Evolutionary conservation across 1,140 invertebrate species (phyloP).

Genomic region (Radopholus similis): DNA sequence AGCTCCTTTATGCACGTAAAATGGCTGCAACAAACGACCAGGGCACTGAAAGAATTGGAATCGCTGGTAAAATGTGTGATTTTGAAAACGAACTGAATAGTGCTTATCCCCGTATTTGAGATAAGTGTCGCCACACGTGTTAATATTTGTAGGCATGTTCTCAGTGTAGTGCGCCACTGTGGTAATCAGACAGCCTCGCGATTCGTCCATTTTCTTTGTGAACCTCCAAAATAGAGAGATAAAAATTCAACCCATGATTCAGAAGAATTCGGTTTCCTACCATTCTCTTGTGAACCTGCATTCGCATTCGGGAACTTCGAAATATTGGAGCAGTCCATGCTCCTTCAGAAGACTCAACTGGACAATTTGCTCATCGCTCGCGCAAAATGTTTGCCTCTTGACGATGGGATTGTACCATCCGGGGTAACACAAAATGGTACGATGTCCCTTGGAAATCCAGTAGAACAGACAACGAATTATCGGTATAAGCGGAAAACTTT

Average conservation of each 20-base stretch:
- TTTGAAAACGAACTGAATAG: background rate
- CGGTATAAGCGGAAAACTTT: constrained; percentile 26
- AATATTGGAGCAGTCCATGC: constrained; percentile 8
- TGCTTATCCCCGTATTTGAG: no score
- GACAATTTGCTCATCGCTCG: background rate
- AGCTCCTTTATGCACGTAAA: constrained; percentile 22
- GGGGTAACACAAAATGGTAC: constrained; percentile 21
- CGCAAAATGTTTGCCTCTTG: background rate
- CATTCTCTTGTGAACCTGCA: constrained; percentile 6
- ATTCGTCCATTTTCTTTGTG: background rate
- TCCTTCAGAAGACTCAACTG: background rate
- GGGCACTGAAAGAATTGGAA: constrained; percentile 17
- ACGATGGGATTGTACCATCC: constrained; percentile 16
- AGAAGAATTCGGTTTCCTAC: no score
- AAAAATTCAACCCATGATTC: background rate
- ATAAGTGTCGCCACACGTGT: background rate
- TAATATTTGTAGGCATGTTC: constrained; percentile 4
- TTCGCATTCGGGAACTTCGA: background rate
- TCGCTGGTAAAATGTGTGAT: background rate
- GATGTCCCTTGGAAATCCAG: constrained; percentile 27
- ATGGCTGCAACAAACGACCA: constrained; percentile 22
- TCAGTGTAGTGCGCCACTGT: constrained; percentile 11
- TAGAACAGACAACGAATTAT: constrained; percentile 30
- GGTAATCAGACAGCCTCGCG: constrained; percentile 21
- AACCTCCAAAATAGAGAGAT: constrained; percentile 16